Conservation (phyloP, 2,113 vertebrate genomes). For the Dinomys branickii region DNA sequence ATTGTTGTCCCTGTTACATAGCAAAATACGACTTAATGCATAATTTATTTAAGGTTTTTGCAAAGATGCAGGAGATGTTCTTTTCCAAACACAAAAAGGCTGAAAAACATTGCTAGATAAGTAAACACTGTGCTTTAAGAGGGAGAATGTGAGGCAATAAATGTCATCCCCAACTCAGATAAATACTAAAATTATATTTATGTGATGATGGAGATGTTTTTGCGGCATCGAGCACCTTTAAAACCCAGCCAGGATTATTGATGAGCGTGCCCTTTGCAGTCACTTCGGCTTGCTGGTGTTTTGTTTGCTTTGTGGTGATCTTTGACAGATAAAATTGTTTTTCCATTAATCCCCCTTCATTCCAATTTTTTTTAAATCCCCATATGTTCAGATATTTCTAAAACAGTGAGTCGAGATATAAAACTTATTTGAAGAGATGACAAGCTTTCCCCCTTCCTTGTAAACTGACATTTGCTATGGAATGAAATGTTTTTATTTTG, state of each 20-base stretch:
- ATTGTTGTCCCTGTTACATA: slow-evolving; percentile 47
- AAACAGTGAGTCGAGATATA: slow-evolving; percentile 62
- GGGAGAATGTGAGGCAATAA: slow-evolving; percentile 64
- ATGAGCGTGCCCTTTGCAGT: slow-evolving; percentile 81
- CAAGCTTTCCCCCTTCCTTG: slow-evolving; percentile 67
- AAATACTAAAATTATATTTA: slow-evolving; percentile 81
- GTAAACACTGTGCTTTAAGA: slow-evolving; percentile 62
- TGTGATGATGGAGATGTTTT: slow-evolving; percentile 80
- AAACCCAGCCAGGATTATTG: slow-evolving; percentile 83
- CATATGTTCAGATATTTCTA: slow-evolving; percentile 77
- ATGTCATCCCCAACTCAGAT: slow-evolving; percentile 74
- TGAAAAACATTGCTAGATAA: slow-evolving; percentile 60
- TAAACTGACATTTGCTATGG: slow-evolving; percentile 77
- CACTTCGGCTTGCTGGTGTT: slow-evolving; percentile 76
- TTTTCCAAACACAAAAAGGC: slow-evolving; percentile 65
- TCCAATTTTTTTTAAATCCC: slow-evolving; percentile 60
- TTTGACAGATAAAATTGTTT: slow-evolving; percentile 84
- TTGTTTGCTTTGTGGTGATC: slow-evolving; percentile 78
- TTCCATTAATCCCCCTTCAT: slow-evolving; percentile 82
- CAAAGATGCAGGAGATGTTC: slow-evolving; percentile 44
- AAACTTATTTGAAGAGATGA: slow-evolving; percentile 77
- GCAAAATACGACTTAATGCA: slow-evolving; percentile 72
- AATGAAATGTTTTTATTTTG: background rate
- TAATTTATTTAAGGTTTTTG: slow-evolving; percentile 78
- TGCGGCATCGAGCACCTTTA: slow-evolving; percentile 72